Evolutionary conservation across 2,797 vertebrate genomes (phyloP), one percentile per base, ranked within the genome.

Genomic region (Scomberomorus guttatus): DNA sequence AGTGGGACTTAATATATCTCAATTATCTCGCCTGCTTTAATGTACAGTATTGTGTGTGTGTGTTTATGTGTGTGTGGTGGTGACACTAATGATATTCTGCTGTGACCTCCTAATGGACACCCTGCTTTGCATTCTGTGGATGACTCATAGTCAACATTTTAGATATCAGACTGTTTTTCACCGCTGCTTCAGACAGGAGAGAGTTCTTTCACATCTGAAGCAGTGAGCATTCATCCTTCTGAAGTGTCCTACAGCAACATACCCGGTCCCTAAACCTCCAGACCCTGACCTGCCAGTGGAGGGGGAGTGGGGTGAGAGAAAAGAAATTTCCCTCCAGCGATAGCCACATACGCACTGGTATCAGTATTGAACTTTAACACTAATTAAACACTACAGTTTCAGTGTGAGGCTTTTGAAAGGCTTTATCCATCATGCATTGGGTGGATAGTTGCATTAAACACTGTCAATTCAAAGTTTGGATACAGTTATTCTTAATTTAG

Each of bases 21-120:
- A 82, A 61, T 80, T 82, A 81, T 79, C 66, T 61, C 1, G 18
- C 32, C 69, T 64, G 29, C 64, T 76, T 72, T 50, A 68, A 62
- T 72, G 42, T 24, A 48, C 22, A 29, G 14, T 10, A 0, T 37
- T 52, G 13, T 32, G 27, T 17, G 58, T 58, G 25, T 58, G 42
- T 56, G 65, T 24, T 27, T 37, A 7, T 34, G 52, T 59, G 80
- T 60, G 52, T 46, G 57, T 24, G 39, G 10, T 72, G 42, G 67
- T 66, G 39, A 79, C 44, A 71, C n/a, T 72, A 75, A 64, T 42
- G 15, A 66, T 44, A 61, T 58, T 73, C 60, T 55, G 51, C 57
- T 6, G 2, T 61, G 32, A 62, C 61, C 65, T 74, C 55, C 48
- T 57, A 72, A 79, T 73, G 68, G 72, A 61, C 63, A 54, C 25